Evolutionary conservation across 2,113 vertebrate species (phyloP).

Genomic region (Notarius quadriscutis): DNA sequence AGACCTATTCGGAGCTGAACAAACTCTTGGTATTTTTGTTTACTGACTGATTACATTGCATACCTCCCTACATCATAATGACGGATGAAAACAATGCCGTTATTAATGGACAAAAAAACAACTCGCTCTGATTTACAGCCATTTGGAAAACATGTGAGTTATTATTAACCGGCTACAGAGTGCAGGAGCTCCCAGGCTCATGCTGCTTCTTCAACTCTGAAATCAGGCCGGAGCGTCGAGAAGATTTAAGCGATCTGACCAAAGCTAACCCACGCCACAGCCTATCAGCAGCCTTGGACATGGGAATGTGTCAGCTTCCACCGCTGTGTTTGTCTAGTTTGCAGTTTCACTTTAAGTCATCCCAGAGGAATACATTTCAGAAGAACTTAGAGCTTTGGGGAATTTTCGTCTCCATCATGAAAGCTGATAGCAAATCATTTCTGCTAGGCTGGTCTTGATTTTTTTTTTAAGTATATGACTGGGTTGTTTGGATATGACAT

Average conservation of each 20-base stretch:
- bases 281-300: conserved; percentile 45
- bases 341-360: conserved; percentile 51
- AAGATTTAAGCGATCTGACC: conserved; percentile 40
- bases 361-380: conserved; percentile 46
- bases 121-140: conserved; percentile 11
- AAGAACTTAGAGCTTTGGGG: conserved; percentile 44
- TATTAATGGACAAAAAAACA: not conserved
- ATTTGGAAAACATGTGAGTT: not conserved
- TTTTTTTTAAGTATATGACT: conserved; percentile 32
- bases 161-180: conserved; percentile 7
- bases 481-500: conserved; percentile 46
- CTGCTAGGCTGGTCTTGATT: conserved; percentile 10
- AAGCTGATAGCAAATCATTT: conserved; percentile 51
- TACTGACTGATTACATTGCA: not conserved
- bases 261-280: conserved; percentile 14
- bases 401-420: conserved; percentile 40
- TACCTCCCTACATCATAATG: not conserved
- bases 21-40: not conserved
- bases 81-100: not conserved
- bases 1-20: no score
- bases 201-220: not conserved
- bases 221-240: not conserved
- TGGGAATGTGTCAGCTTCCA: conserved; percentile 53
- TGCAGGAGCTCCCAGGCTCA: not conserved
- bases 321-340: conserved; percentile 52